Evolutionary conservation across 2,797 vertebrate species (phyloP).

Genomic region (Danio tinwini): DNA sequence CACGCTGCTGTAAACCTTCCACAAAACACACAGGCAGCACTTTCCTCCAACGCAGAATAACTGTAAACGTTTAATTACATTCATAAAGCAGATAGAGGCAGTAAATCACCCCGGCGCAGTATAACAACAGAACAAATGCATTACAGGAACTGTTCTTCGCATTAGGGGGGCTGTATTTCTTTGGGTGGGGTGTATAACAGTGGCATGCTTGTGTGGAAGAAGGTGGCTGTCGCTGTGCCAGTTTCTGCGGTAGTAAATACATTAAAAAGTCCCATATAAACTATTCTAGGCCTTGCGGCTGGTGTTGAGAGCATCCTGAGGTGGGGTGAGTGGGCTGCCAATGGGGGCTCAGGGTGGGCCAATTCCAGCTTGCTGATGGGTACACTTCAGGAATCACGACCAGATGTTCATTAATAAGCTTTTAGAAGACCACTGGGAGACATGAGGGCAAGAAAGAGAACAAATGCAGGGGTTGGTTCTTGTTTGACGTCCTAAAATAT

Average conservation of each 20-base stretch:
- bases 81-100: constrained; percentile 75
- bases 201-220: constrained; percentile 45
- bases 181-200: constrained; percentile 28
- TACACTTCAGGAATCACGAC: constrained; percentile 72
- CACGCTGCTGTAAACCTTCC: constrained; percentile 72
- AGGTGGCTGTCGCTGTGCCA: constrained; percentile 63
- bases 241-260: constrained; percentile 72
- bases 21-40: constrained; percentile 75
- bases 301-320: constrained; percentile 58
- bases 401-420: constrained; percentile 76
- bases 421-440: constrained; percentile 63
- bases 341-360: constrained; percentile 61
- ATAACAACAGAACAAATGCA: constrained; percentile 59
- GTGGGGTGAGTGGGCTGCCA: constrained; percentile 56
- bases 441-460: constrained; percentile 44
- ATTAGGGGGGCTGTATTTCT: constrained; percentile 46
- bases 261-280: constrained; percentile 75
- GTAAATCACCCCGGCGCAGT: constrained; percentile 69
- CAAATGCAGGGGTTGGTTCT: constrained; percentile 23
- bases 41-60: constrained; percentile 72
- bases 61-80: constrained; percentile 80
- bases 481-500: constrained; percentile 30
- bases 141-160: constrained; percentile 62
- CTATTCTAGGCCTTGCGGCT: constrained; percentile 74
- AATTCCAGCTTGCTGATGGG: constrained; percentile 74